Evolutionary conservation across 1,140 invertebrate genomes (phyloP).

Genomic region (Zaprionus camerounensis): DNA sequence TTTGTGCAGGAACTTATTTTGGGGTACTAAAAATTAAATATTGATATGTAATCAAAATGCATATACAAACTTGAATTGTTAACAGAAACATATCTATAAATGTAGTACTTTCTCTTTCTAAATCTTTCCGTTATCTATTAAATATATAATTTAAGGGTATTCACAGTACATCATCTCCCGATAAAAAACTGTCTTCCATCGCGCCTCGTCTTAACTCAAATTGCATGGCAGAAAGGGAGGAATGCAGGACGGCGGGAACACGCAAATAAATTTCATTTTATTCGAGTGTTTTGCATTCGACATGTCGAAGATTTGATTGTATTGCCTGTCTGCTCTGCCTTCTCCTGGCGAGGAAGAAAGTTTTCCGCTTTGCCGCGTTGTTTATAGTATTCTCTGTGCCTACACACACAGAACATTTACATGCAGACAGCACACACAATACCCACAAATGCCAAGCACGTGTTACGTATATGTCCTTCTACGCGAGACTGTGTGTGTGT

Average conservation of each 20-base stretch:
- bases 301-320: slow-evolving; percentile 61
- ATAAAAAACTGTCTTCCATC: neutral
- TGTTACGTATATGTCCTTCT: slow-evolving; percentile 11
- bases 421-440: slow-evolving; percentile 44
- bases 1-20: neutral
- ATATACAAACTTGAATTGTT: too few relatives aligned
- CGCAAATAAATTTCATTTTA: slow-evolving; percentile 79
- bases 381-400: slow-evolving; percentile 23
- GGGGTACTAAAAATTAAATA: neutral
- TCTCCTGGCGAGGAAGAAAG: slow-evolving; percentile 24
- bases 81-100: too few relatives aligned
- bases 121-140: too few relatives aligned
- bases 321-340: slow-evolving; percentile 36
- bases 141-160: neutral
- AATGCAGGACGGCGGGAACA: slow-evolving; percentile 24
- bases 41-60: neutral
- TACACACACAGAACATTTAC: slow-evolving; percentile 40
- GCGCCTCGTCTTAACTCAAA: slow-evolving; percentile 60
- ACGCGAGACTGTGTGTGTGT: slow-evolving; percentile 13
- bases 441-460: slow-evolving; percentile 34
- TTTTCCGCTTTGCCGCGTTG: slow-evolving; percentile 67
- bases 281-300: slow-evolving; percentile 70
- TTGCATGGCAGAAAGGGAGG: slow-evolving; percentile 16
- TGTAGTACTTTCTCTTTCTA: too few relatives aligned
- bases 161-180: neutral